Evolutionary conservation across 1,140 invertebrate species (phyloP).

Genomic region (Drosophila insularis): DNA sequence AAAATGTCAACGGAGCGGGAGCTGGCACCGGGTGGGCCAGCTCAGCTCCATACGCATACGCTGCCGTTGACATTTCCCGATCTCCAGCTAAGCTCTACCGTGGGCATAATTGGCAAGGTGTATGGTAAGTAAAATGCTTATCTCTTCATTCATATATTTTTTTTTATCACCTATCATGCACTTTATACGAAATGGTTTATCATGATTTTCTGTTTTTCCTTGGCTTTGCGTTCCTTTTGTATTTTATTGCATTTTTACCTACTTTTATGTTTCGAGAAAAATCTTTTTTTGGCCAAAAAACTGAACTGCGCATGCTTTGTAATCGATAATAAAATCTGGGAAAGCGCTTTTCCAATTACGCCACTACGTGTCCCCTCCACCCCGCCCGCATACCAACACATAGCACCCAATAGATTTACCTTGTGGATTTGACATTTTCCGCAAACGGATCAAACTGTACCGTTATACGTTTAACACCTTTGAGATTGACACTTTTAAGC

Average conservation of each 20-base stretch:
- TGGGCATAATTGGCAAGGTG: constrained; percentile 85
- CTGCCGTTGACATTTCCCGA: constrained; percentile 83
- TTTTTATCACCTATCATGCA: constrained; percentile 46
- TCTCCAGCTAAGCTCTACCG: constrained; percentile 84
- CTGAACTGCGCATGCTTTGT: constrained; percentile 67
- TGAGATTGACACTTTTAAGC: constrained; percentile 87
- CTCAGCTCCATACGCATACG: constrained; percentile 82
- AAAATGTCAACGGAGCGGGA: constrained; percentile 83
- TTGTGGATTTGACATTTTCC: constrained; percentile 86
- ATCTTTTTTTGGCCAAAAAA: constrained; percentile 38
- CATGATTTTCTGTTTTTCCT: constrained; percentile 4
- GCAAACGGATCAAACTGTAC: constrained; percentile 93
- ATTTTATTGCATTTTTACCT: constrained; percentile 30
- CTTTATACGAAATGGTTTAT: constrained; percentile 32
- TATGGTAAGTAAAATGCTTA: constrained; percentile 82
- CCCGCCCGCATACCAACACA: not conserved
- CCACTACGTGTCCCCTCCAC: not conserved
- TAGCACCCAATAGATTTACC: constrained; percentile 83
- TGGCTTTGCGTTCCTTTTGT: constrained; percentile 26
- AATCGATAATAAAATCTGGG: constrained; percentile 63
- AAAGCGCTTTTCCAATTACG: constrained; percentile 68
- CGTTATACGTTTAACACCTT: constrained; percentile 89
- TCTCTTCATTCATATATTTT: not conserved
- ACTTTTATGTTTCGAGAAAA: constrained; percentile 60
- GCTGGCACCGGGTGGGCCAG: constrained; percentile 82